Percentiles rank a stretch among this genome's conserved stretches.
Conservation (phyloP, 2,888 invertebrate genomes). For the Nomada flava region DNA sequence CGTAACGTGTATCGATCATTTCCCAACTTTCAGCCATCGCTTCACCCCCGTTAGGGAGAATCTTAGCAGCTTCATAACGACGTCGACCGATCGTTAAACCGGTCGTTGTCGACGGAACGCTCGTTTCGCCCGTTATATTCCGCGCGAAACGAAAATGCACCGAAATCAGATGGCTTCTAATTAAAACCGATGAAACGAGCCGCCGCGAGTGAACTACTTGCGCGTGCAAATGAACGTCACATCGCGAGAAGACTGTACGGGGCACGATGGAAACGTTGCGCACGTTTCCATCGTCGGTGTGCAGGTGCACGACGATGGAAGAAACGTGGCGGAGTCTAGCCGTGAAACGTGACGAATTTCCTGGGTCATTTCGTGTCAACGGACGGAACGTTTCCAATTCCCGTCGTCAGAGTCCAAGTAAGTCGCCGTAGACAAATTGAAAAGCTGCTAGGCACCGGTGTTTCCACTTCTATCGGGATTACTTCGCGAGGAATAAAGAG, state of each 20-base stretch:
- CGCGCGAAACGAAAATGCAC: background rate
- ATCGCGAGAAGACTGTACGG: slow-evolving; percentile 36
- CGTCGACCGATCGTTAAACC: background rate
- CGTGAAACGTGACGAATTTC: slow-evolving; percentile 36
- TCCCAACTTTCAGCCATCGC: background rate
- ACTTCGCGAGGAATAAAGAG: background rate
- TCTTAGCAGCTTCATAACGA: background rate
- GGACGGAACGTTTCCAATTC: slow-evolving; percentile 40
- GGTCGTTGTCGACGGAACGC: background rate
- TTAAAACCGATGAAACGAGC: slow-evolving; percentile 49
- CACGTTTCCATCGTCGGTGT: background rate
- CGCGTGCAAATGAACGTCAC: slow-evolving; percentile 50
- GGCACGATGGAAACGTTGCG: background rate
- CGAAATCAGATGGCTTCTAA: slow-evolving; percentile 28
- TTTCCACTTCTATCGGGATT: background rate
- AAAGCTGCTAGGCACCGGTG: background rate
- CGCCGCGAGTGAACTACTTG: slow-evolving; percentile 47
- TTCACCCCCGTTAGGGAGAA: background rate
- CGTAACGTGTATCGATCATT: slow-evolving; percentile 17
- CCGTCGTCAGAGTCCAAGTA: background rate
- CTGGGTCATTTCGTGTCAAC: slow-evolving; percentile 37
- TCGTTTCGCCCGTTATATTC: background rate
- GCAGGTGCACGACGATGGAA: slow-evolving; percentile 10
- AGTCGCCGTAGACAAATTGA: slow-evolving; percentile 24
- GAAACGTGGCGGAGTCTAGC: background rate